Percentiles rank a stretch among this genome's conserved stretches.
Conservation (phyloP, 2,113 vertebrate genomes). For the Abramis brama region DNA sequence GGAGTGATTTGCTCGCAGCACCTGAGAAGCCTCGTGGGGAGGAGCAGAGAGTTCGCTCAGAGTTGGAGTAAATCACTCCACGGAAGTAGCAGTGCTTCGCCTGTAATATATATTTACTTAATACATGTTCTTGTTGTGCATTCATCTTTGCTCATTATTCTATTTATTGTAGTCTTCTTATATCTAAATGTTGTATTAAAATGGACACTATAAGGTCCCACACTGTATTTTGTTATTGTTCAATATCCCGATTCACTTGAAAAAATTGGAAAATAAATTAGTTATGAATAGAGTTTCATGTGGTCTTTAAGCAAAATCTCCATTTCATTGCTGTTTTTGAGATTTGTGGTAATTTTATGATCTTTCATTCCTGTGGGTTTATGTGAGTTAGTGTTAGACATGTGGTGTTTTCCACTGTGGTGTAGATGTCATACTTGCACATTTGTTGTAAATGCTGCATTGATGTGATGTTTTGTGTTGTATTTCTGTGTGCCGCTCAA, state of each 20-base stretch:
- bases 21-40: too few species aligned
- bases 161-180: neutral
- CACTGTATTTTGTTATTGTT: neutral
- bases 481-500: slow-evolving; percentile 18
- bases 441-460: neutral
- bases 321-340: neutral
- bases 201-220: neutral
- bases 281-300: neutral
- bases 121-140: too few species aligned
- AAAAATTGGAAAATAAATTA: neutral
- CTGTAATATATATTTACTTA: too few species aligned
- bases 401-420: neutral
- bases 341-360: neutral
- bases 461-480: slow-evolving; percentile 9
- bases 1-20: too few species aligned
- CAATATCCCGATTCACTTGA: neutral
- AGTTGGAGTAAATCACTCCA: too few species aligned
- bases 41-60: too few species aligned
- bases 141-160: too few species aligned
- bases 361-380: slow-evolving; percentile 1
- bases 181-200: neutral
- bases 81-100: too few species aligned
- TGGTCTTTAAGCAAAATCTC: neutral
- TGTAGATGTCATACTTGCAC: neutral
- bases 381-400: neutral